A percentile compares a stretch with the other conserved stretches of the same genome.
phyloP scores from a whole-genome alignment of 2,113 vertebrate species.

The Crocuta crocuta region DNA sequence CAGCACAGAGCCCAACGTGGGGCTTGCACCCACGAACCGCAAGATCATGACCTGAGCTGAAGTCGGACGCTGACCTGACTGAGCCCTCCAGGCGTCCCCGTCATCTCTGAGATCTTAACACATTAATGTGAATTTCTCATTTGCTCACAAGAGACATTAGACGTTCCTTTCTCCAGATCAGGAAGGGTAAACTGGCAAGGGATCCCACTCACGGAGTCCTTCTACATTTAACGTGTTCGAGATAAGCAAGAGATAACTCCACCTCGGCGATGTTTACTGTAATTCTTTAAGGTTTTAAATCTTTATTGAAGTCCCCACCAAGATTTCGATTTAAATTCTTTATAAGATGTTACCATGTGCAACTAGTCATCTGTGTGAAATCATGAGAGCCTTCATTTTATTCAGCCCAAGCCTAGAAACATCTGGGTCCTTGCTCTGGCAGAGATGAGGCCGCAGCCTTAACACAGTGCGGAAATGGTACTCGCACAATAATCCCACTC shows the following conservation, averaged over 20 bases:
- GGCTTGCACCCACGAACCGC: no score
- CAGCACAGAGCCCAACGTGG: no score
- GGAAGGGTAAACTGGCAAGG: background rate
- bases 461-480: no score
- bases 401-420: background rate
- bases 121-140: background rate
- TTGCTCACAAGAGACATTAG: background rate
- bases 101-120: background rate
- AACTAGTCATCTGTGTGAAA: background rate
- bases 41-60: no score
- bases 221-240: background rate
- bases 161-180: background rate
- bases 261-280: background rate
- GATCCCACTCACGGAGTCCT: background rate
- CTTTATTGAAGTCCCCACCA: background rate
- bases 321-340: background rate
- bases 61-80: no score
- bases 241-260: background rate
- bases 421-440: background rate
- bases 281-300: background rate
- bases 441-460: background rate
- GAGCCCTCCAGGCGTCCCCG: no score
- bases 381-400: background rate
- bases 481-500: background rate
- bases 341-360: background rate